Evolutionary conservation across 2,113 vertebrate genomes (phyloP).

Genomic region (Ovis canadensis): DNA sequence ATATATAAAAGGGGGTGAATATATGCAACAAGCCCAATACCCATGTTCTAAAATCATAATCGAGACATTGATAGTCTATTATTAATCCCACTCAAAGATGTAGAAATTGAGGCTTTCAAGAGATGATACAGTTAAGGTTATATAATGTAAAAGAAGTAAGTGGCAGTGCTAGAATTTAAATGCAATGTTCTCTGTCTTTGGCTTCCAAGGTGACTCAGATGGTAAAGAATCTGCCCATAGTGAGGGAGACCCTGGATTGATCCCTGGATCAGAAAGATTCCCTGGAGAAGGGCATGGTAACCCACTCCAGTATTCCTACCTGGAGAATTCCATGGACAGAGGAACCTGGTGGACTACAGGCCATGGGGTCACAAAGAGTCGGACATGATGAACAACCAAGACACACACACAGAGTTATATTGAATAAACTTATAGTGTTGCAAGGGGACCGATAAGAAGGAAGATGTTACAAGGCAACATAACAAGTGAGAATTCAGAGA

Average conservation of each 20-base stretch:
- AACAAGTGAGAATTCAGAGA: not conserved
- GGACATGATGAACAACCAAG: not conserved
- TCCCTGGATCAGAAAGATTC: not conserved
- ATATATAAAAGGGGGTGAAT: not conserved
- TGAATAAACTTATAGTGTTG: not conserved
- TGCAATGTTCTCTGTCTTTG: not conserved
- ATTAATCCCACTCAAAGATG: not conserved
- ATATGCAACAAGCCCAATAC: not conserved
- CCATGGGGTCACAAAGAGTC: not conserved
- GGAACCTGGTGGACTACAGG: not conserved
- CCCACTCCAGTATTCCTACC: not conserved
- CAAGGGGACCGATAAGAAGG: not conserved
- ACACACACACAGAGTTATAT: not conserved
- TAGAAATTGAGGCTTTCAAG: not conserved
- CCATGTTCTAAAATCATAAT: not conserved
- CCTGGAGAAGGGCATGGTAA: not conserved
- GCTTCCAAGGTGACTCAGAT: not conserved
- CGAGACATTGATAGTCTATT: not conserved
- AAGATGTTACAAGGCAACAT: not conserved
- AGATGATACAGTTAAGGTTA: not conserved
- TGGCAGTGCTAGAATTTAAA: not conserved
- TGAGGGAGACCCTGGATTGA: not conserved
- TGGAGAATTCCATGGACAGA: not conserved
- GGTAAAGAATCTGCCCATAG: not conserved
- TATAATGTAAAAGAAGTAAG: not conserved